Conservation (phyloP, 2,113 vertebrate species). For the Pelusios castaneus region DNA sequence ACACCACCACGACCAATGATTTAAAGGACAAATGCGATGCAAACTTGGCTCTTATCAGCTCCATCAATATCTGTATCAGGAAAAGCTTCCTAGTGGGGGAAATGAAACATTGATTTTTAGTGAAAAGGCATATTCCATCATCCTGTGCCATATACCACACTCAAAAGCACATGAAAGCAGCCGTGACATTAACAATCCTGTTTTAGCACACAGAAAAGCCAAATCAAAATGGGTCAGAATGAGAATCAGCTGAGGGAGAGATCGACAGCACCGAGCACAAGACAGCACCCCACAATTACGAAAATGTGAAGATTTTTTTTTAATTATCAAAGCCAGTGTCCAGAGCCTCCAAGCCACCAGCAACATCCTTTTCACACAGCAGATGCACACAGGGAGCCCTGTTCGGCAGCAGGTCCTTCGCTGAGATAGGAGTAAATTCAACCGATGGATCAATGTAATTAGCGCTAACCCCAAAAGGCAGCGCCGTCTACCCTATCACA, state of each 20-base stretch:
- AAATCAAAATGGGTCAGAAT: background rate
- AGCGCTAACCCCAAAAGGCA: background rate
- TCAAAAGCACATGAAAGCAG: background rate
- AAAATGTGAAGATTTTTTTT: background rate
- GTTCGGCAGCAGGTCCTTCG: background rate
- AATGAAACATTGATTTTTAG: slow-evolving; percentile 29
- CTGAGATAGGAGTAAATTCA: background rate
- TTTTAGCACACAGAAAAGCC: background rate
- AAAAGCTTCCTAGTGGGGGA: slow-evolving; percentile 8
- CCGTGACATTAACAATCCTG: background rate
- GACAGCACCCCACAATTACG: background rate
- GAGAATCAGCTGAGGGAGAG: background rate
- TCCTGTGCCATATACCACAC: slow-evolving; percentile 68
- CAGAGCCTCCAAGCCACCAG: background rate
- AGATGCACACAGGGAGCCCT: background rate
- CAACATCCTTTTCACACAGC: background rate
- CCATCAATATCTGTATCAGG: background rate
- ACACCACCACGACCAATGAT: background rate
- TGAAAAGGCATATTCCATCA: slow-evolving; percentile 59
- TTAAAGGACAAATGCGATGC: background rate
- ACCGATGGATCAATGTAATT: background rate
- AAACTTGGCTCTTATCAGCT: background rate
- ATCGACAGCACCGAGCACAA: background rate
- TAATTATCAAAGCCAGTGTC: background rate
- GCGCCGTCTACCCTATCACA: background rate